Base-by-base conservation (phyloP, 2,888 invertebrate species). In the Spilosoma lubricipeda region DNA sequence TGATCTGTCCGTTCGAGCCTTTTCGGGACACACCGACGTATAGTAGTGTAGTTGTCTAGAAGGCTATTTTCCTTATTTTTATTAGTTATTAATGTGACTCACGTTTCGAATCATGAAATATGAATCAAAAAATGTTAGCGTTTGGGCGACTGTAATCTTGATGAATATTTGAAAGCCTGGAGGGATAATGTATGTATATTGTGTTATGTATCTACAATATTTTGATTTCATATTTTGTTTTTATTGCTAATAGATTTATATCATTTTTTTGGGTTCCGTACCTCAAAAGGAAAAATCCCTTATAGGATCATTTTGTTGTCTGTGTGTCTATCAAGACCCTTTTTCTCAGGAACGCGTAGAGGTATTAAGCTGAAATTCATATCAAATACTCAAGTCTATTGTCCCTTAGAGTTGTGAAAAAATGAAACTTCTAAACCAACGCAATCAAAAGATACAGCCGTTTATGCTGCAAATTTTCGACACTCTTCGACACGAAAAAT, bases 1-100 rank as follows among this genome's bases (percentile, higher is more conserved):
- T 90, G 89, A 90, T 90, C 90, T 90, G 87, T 82, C 86, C 87
- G 77, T 84, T 84, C 80, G 81, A 83, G 81, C 84, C 66, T 85
- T 84, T 86, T 78, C 79, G 48, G 78, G 79, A 77, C 80, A 82
- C 75, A 77, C 77, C 83, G 81, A 85, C 80, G 81, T 84, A 78
- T 78, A 78, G 73, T 83, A 79, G 83, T 86, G 72, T 83, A 79
- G 84, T 86, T 85, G 84, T 87, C 85, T 86, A 83, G 82, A 76
- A 66, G 45, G 30, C 64, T 59, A 70, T 80, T 84, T 84, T 75
- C 85, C 82, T 73, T 85, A 75, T 79, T 84, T 85, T 85, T 83
- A 86, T 83, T 76, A 76, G 74, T 13, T 77, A 71, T 73, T 75
- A n/a, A 68, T 67, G 71, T n/a, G 48, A 77, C 72, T 80, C 79